Percentiles rank a stretch among this genome's conserved stretches.
Evolutionary conservation across 2,888 invertebrate genomes (phyloP).

Genomic region (Rhorus exstirpatorius): DNA sequence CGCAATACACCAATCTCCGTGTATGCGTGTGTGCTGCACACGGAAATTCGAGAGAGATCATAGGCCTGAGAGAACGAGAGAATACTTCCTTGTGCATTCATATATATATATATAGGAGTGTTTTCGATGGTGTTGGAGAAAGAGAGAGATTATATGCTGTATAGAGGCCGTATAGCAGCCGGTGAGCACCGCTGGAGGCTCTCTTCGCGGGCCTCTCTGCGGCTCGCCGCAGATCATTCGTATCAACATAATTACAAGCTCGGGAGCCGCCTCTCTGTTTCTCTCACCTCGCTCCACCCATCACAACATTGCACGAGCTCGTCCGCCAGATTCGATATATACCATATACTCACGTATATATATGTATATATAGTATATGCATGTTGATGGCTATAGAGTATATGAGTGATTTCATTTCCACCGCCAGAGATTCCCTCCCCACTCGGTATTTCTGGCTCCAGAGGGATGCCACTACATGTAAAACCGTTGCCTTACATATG

Average conservation of each 20-base stretch:
- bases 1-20: conserved; percentile 60
- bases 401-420: conserved; percentile 70
- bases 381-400: conserved; percentile 27
- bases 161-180: conserved; percentile 75
- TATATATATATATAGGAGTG: neutral
- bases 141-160: conserved; percentile 46
- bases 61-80: conserved; percentile 38
- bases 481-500: too few relatives aligned
- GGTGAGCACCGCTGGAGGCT: conserved; percentile 84
- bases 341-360: neutral
- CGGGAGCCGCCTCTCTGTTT: conserved; percentile 86
- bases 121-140: neutral
- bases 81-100: neutral
- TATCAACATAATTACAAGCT: conserved; percentile 87
- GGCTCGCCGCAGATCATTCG: conserved; percentile 86
- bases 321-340: conserved; percentile 49
- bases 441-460: neutral
- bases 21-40: conserved; percentile 7
- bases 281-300: conserved; percentile 86
- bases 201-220: conserved; percentile 79
- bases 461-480: neutral
- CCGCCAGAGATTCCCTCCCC: neutral
- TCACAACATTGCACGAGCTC: conserved; percentile 84
- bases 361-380: neutral
- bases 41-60: conserved; percentile 59